Conservation (phyloP, 2,797 vertebrate species). For the Urosaurus nigricauda region DNA sequence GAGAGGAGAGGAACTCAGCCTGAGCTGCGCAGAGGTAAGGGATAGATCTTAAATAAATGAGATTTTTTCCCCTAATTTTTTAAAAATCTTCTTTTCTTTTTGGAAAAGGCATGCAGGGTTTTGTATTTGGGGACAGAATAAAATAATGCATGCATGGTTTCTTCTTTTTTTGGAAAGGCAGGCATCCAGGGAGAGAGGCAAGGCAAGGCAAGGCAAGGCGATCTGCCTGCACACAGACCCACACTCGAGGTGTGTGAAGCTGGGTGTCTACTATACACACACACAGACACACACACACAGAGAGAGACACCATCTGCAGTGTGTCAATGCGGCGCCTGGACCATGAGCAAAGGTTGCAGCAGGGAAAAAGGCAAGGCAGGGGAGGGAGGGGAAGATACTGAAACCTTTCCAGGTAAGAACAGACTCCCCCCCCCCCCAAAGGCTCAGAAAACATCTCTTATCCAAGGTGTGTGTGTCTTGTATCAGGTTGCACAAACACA, state of each 20-base stretch:
- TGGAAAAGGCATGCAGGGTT: no score
- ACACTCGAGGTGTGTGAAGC: not conserved
- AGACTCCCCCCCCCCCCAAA: not conserved
- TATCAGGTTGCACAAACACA: not conserved
- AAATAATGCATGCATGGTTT: no score
- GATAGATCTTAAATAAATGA: no score
- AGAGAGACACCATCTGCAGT: conserved; percentile 90
- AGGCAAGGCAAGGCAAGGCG: not conserved
- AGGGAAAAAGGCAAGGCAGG: conserved; percentile 80
- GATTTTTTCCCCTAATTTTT: no score
- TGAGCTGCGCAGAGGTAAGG: not conserved
- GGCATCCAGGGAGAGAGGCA: not conserved
- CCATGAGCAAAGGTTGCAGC: conserved; percentile 77
- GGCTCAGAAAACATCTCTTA: not conserved
- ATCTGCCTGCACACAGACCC: not conserved
- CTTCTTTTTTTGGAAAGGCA: not conserved
- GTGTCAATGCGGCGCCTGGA: conserved; percentile 91
- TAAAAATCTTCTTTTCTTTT: no score
- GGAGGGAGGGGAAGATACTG: conserved; percentile 75
- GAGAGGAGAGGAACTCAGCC: not conserved
- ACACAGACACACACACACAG: conserved; percentile 60
- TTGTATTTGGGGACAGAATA: no score
- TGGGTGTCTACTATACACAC: not conserved
- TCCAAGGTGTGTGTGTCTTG: not conserved
- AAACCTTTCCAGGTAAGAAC: conserved; percentile 13